Evolutionary conservation across 2,888 invertebrate species (phyloP).

Genomic region (Fabriciana adippe): DNA sequence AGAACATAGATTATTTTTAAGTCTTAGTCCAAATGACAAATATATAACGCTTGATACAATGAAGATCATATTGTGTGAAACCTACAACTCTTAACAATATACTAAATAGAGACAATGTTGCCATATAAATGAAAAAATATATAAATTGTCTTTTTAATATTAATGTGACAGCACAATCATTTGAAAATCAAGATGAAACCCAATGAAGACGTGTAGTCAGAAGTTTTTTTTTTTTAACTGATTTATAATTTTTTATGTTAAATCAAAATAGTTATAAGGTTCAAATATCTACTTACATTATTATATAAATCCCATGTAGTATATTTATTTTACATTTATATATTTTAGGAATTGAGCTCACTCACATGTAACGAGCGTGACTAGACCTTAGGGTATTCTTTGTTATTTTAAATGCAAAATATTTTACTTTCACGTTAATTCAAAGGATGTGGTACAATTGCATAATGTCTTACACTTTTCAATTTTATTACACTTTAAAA

Average conservation of each 20-base stretch:
- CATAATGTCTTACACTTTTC: too few relatives aligned
- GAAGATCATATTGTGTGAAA: background rate
- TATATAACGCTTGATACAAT: conserved; percentile 1
- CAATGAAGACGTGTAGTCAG: too few relatives aligned
- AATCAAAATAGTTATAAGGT: conserved; percentile 7
- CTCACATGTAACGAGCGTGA: conserved; percentile 20
- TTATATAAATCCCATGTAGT: background rate
- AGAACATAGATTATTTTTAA: conserved; percentile 5
- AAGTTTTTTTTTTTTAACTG: too few relatives aligned
- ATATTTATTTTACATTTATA: conserved; percentile 10
- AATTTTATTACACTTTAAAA: too few relatives aligned
- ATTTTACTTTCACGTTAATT: background rate
- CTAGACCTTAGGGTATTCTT: conserved; percentile 27
- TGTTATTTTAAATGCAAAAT: conserved; percentile 24
- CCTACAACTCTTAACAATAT: conserved; percentile 3
- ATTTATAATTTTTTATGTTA: too few relatives aligned
- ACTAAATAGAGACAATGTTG: too few relatives aligned
- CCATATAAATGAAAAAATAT: too few relatives aligned
- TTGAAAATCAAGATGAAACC: too few relatives aligned
- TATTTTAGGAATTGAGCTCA: conserved; percentile 17
- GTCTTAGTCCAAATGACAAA: background rate
- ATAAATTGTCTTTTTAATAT: too few relatives aligned
- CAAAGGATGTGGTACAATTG: too few relatives aligned
- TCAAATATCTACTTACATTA: background rate
- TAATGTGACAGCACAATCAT: too few relatives aligned